Evolutionary conservation across 92 coral and sea anemone species (phyloP), one percentile per base, ranked within the genome.

Genomic region (Chrysogorgia sp.): DNA sequence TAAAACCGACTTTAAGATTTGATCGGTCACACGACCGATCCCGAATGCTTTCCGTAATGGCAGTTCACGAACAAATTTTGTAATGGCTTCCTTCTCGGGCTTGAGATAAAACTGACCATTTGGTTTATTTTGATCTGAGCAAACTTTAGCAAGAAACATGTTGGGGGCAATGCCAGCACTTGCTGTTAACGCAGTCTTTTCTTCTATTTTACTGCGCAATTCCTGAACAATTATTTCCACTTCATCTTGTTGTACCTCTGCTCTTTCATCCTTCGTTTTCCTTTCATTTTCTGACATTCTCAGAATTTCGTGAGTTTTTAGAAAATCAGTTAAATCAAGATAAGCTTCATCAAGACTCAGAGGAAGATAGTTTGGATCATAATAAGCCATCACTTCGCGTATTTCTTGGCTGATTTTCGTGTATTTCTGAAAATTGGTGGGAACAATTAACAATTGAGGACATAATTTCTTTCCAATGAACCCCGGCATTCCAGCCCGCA

Each of bases 101-200:
- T 83, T 86, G 48, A 96, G 63, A 48, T 78, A 83, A 83, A 85
- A 96, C 52, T 96, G 99, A n/a, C 99, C 99, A 80, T 96, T 92
- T 1, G 99, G 99, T 60, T 96, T 96, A 89, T 96, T 96, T 52
- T 76, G 85, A 61, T 96, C 99, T 49, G 92, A 87, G 65, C 99
- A 96, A 52, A 96, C 79, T 79, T 96, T 96, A 15, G 99, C 97
- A 37, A 96, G 89, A 88, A 91, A 85, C 34, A 77, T 72, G 74
- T 96, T 96, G n/a, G 97, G 96, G 15, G 99, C 99, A 60, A 96
- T 96, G n/a, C 99, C 99, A 0, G 99, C 99, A 79, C 99, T 96
- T 19, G 99, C 99, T 34, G 99, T 96, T 25, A 96, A 86, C 5
- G 82, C 86, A 7, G 99, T 96, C 78, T 82, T 89, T 78, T 83